Percentiles rank a stretch among this genome's conserved stretches.
These are phyloP conservation scores for Belonocnema kinseyi DNA, from an alignment of 1,140 invertebrate genomes.

Conservation along the genomic window DNA sequence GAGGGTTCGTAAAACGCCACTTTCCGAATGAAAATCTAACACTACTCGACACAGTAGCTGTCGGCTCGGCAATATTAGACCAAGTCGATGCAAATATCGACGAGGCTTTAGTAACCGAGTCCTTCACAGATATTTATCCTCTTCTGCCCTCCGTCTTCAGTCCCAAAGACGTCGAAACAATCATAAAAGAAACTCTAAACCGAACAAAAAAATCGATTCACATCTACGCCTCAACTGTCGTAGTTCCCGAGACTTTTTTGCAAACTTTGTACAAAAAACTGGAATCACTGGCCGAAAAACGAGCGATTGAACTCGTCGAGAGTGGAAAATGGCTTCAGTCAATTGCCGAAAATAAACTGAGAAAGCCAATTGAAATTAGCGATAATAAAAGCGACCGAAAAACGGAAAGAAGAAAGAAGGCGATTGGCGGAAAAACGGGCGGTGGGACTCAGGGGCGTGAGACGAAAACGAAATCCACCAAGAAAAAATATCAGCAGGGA, in stretches of 20 bases:
- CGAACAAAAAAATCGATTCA: conserved; percentile 65
- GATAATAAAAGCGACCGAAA: conserved; percentile 85
- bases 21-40: conserved; percentile 84
- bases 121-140: conserved; percentile 87
- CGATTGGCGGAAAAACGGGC: conserved; percentile 88
- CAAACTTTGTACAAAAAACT: conserved; percentile 83
- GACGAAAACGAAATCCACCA: conserved; percentile 96
- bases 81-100: conserved; percentile 90
- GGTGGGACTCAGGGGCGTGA: conserved; percentile 95
- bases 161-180: conserved; percentile 83
- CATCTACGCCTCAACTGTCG: conserved; percentile 65
- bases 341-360: conserved; percentile 66
- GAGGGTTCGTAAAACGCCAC: conserved; percentile 87
- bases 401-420: conserved; percentile 93
- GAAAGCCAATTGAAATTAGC: conserved; percentile 65
- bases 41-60: conserved; percentile 86
- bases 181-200: conserved; percentile 82
- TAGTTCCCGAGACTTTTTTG: conserved; percentile 78
- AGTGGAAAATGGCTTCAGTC: conserved; percentile 78
- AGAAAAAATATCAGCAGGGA: conserved; percentile 81
- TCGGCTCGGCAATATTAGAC: conserved; percentile 84
- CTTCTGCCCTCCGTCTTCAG: conserved; percentile 88
- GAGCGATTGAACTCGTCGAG: conserved; percentile 84
- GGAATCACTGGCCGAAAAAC: conserved; percentile 81
- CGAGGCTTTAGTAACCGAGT: conserved; percentile 85